Conservation (phyloP, 2,888 invertebrate genomes). For the Lissonota sp. region DNA sequence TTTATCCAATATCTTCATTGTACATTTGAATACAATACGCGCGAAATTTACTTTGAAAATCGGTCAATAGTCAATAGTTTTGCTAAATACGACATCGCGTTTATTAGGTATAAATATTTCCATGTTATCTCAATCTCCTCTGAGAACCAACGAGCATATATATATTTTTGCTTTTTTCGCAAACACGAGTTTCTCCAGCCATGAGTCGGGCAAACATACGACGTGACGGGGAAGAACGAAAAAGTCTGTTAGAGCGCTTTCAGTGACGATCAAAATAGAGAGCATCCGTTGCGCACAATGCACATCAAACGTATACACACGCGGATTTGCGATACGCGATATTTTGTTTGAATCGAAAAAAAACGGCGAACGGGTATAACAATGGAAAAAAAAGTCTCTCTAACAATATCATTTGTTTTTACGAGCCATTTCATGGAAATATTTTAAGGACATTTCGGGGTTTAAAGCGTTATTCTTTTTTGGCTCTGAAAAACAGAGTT, state of each 20-base stretch:
- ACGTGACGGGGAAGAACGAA: not conserved
- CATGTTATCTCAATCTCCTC: not conserved
- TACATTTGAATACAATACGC: not conserved
- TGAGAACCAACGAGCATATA: not conserved
- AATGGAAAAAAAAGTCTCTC: too few relatives aligned
- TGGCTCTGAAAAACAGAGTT: too few relatives aligned
- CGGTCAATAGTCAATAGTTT: not conserved
- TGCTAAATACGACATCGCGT: not conserved
- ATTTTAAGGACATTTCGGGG: too few relatives aligned
- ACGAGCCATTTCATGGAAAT: too few relatives aligned
- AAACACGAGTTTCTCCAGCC: not conserved
- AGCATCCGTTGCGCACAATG: not conserved
- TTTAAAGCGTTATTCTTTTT: too few relatives aligned
- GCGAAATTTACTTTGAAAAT: not conserved
- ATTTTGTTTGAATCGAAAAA: constrained; percentile 23
- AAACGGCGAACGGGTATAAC: not conserved
- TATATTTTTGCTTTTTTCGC: not conserved
- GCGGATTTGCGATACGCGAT: not conserved
- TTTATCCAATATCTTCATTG: too few relatives aligned
- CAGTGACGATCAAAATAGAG: constrained; percentile 2
- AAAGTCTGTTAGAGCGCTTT: constrained; percentile 8
- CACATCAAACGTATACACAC: not conserved
- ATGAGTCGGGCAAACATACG: not conserved
- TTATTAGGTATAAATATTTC: too few relatives aligned
- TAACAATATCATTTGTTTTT: too few relatives aligned